Base-by-base conservation (phyloP, 2,113 vertebrate genomes). In the Callopanchax toddi region DNA sequence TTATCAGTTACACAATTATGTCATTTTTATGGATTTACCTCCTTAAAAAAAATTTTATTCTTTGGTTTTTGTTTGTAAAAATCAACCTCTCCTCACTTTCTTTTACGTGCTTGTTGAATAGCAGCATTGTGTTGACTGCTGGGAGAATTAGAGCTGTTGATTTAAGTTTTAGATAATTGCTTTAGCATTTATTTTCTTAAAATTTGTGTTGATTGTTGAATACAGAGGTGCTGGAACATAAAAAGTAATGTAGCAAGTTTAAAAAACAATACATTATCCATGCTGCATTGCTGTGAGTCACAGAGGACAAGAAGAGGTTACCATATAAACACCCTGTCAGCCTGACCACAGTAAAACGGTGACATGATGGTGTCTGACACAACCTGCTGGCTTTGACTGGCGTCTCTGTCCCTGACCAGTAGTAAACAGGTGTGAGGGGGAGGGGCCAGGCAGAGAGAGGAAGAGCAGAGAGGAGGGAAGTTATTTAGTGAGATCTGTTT, bases 351-450 rank as follows among this genome's bases (percentile, higher is more conserved):
- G 54, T 12, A 39, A 22, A 64, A 44, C 43, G 51, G 57, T 67
- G 65, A 67, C 42, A 70, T 53, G 32, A 16, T 11, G 21, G 34
- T 20, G 18, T 37, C 15, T 77, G 46, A 62, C 11, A 21, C 52
- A n/a, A n/a, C 57, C 40, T 16, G 6, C 37, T 43, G 42, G 42
- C 50, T 59, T 25, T 43, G 44, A 22, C 25, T 5, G 2, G 11
- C 16, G 22, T 53, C 23, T 22, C 26, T 55, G 68, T 16, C 58
- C 36, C 58, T 50, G 53, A 74, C 42, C 51, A 55, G 13, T 48
- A 65, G 74, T 78, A 55, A 79, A 68, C 79, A 85, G 79, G 79
- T 86, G 85, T 76, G 55, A 53, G 64, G 57, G 70, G 79, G 83
- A 61, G 77, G 71, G 52, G 67, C 46, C 32, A 20, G 16, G 29